These are phyloP conservation scores for Muraenolepis orangiensis DNA, from an alignment of 2,797 vertebrate genomes.

Conservation along the genomic window DNA sequence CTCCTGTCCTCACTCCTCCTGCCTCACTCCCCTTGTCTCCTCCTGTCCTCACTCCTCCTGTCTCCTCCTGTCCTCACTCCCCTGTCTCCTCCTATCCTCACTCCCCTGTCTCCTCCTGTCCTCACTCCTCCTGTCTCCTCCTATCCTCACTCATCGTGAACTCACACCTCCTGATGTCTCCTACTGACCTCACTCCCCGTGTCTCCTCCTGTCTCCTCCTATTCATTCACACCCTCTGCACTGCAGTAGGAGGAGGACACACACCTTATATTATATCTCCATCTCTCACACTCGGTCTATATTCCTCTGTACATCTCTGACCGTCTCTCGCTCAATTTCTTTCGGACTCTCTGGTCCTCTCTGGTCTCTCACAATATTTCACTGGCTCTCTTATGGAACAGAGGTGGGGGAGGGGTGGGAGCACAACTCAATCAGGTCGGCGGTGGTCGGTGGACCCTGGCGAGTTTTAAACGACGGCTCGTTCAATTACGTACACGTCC, in stretches of 20 bases:
- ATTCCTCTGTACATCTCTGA: slow-evolving; percentile 3
- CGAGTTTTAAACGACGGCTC: background rate
- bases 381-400: slow-evolving; percentile 29
- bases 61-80: background rate
- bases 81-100: too few species aligned
- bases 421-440: slow-evolving; percentile 8
- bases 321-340: background rate
- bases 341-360: too few species aligned
- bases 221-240: slow-evolving; percentile 13
- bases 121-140: background rate
- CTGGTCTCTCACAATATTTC: slow-evolving; percentile 5
- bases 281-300: slow-evolving; percentile 18
- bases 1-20: background rate
- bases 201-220: background rate
- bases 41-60: too few species aligned
- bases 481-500: background rate
- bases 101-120: too few species aligned
- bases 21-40: background rate
- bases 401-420: slow-evolving; percentile 12
- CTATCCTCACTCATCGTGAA: background rate
- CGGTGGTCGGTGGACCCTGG: background rate
- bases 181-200: background rate
- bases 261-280: background rate
- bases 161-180: background rate
- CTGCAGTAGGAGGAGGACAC: slow-evolving; percentile 45